Conservation (phyloP, 2,113 vertebrate genomes). For the Drymodes brunneopygia region DNA sequence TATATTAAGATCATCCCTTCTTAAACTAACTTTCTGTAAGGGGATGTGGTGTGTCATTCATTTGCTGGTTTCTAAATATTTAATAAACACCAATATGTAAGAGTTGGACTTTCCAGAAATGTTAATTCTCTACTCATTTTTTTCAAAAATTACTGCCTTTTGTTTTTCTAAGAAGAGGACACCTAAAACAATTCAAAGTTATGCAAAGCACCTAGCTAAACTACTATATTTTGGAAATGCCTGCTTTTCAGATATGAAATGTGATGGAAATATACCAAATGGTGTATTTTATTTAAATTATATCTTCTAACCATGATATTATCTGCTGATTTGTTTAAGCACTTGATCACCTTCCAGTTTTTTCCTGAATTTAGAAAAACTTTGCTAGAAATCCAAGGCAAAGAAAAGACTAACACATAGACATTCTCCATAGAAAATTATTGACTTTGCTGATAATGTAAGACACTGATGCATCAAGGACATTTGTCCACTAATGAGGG, state of each 20-base stretch:
- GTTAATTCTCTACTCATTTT: neutral
- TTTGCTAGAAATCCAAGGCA: neutral
- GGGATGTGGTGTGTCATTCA: neutral
- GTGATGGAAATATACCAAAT: neutral
- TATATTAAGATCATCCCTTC: neutral
- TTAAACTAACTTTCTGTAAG: neutral
- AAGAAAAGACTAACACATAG: neutral
- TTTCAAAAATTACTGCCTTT: neutral
- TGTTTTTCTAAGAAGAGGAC: neutral
- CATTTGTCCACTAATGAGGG: neutral
- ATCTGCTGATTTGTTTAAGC: neutral
- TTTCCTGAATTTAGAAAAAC: neutral
- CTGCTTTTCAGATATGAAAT: neutral
- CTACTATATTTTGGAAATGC: neutral
- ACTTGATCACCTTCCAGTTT: neutral
- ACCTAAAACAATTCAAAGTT: neutral
- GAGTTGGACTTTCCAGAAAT: neutral
- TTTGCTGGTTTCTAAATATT: constrained; percentile 4
- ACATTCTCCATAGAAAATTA: neutral
- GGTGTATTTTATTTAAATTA: neutral
- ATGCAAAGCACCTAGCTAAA: neutral
- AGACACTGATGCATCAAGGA: neutral
- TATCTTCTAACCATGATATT: neutral
- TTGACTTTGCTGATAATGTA: neutral
- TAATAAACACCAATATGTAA: neutral